Conservation (phyloP, 2,888 invertebrate genomes). For the Heliconius aoede region DNA sequence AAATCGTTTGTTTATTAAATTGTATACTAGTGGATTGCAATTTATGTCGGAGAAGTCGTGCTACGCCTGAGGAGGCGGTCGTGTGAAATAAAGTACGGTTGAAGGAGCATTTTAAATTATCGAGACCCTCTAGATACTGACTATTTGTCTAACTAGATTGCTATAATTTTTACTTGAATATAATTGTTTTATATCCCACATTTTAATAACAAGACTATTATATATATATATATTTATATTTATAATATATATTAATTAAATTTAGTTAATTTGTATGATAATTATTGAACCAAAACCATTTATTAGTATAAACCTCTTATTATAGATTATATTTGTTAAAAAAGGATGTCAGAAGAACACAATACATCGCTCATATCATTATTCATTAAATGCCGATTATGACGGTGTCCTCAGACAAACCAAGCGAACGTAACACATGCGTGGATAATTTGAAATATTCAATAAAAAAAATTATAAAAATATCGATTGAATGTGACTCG, state of each 20-base stretch:
- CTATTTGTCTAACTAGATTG: constrained; percentile 13
- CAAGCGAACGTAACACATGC: constrained; percentile 13
- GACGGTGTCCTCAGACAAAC: constrained; percentile 34
- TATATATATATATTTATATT: too few relatives aligned
- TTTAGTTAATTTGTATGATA: too few relatives aligned
- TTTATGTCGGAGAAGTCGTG: constrained; percentile 43
- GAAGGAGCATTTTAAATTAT: constrained; percentile 26
- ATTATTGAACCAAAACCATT: neutral
- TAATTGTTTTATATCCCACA: too few relatives aligned
- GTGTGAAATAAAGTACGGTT: constrained; percentile 29
- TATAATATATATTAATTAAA: too few relatives aligned
- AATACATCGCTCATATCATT: constrained; percentile 3
- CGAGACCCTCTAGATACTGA: constrained; percentile 15
- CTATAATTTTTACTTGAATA: neutral
- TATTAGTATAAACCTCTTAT: neutral
- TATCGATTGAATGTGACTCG: neutral
- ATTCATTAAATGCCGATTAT: constrained; percentile 27
- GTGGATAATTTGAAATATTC: constrained; percentile 37
- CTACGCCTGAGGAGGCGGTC: constrained; percentile 42
- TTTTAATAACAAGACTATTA: too few relatives aligned
- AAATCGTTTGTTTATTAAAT: constrained; percentile 45
- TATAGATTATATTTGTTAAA: neutral
- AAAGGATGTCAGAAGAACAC: neutral
- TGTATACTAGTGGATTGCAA: constrained; percentile 44
- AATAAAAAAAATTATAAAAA: constrained; percentile 26